Conservation (phyloP, 2,113 vertebrate genomes). For the Takifugu flavidus region DNA sequence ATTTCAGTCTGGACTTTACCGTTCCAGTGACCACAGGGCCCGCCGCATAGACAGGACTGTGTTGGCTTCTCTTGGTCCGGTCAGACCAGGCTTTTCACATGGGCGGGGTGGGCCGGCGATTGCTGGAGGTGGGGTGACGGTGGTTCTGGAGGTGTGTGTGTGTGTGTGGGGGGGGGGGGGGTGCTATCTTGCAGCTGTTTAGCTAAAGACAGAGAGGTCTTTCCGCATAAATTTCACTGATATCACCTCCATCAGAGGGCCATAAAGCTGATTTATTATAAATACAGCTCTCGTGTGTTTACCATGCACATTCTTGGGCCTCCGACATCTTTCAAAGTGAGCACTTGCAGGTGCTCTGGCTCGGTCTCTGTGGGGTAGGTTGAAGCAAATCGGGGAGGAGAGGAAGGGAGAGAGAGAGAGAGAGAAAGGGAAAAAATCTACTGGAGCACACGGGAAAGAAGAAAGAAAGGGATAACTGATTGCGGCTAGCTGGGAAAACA, state of each 20-base stretch:
- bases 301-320: conserved; percentile 94
- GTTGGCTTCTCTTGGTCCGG: conserved; percentile 50
- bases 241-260: conserved; percentile 97
- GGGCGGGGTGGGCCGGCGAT: conserved; percentile 19
- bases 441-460: conserved; percentile 6
- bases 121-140: conserved; percentile 38
- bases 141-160: conserved; percentile 17
- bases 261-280: conserved; percentile 99
- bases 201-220: conserved; percentile 80
- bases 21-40: conserved; percentile 60
- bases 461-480: conserved; percentile 39
- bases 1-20: conserved; percentile 66
- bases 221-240: conserved; percentile 91
- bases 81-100: conserved; percentile 47
- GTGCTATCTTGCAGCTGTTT: conserved; percentile 87
- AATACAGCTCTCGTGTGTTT: conserved; percentile 96
- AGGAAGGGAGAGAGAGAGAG: conserved; percentile 22
- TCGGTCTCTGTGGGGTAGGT: conserved; percentile 59
- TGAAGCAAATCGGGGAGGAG: conserved; percentile 48
- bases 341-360: conserved; percentile 88
- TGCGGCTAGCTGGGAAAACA: conserved; percentile 49
- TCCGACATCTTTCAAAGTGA: conserved; percentile 91
- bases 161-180: conserved; percentile 11
- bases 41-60: conserved; percentile 66
- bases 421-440: background rate